Conservation (phyloP, 2,113 vertebrate species). For the Corapipo altera region DNA sequence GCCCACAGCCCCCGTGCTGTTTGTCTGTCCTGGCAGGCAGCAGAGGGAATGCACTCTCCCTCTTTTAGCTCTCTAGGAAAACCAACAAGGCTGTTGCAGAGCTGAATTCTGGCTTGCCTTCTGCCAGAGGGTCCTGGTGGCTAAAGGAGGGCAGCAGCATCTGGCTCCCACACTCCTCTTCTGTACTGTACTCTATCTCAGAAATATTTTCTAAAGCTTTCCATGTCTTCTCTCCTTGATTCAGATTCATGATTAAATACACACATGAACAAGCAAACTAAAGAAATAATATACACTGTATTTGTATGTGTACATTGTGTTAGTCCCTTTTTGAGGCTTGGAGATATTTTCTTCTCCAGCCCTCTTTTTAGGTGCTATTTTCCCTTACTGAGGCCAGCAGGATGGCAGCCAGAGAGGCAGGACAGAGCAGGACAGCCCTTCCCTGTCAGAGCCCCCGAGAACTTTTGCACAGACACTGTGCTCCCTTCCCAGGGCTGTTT, state of each 20-base stretch:
- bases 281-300: background rate
- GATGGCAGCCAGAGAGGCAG: background rate
- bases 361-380: background rate
- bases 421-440: background rate
- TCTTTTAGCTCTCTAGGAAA: background rate
- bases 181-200: background rate
- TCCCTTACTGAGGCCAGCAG: too few relatives aligned
- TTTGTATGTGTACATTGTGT: rapidly evolving
- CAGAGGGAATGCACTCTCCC: background rate
- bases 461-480: background rate
- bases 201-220: background rate
- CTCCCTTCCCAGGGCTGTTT: background rate
- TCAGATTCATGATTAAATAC: background rate
- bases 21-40: background rate
- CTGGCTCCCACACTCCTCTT: background rate
- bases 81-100: background rate
- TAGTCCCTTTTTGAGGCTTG: background rate
- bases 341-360: background rate
- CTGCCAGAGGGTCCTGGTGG: background rate
- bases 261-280: background rate
- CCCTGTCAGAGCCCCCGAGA: background rate
- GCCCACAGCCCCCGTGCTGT: background rate
- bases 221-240: background rate
- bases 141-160: background rate
- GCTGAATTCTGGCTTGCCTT: background rate